phyloP scores from a whole-genome alignment of 2,113 vertebrate genomes.

The Heterotilapia buettikoferi region DNA sequence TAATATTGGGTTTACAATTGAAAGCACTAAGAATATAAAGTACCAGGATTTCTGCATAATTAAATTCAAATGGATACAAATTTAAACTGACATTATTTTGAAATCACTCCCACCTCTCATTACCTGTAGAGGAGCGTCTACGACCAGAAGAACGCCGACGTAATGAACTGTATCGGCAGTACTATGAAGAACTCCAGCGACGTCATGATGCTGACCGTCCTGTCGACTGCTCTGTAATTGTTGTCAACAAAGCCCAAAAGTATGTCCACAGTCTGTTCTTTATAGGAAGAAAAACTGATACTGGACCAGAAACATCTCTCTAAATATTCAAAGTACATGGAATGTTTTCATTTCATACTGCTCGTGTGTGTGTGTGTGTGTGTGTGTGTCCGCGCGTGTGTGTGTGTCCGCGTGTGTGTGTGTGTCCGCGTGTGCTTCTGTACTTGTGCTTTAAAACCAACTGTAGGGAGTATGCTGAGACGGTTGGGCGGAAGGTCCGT shows the following conservation, averaged over 20 bases:
- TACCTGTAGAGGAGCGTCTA: conserved; percentile 70
- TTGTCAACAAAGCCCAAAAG: conserved; percentile 97
- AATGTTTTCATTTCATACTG: conserved; percentile 37
- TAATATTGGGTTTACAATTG: not conserved
- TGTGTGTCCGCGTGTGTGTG: not conserved
- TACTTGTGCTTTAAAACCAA: conserved; percentile 14
- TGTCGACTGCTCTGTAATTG: conserved; percentile 96
- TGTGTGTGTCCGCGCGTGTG: not conserved
- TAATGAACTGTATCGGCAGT: conserved; percentile 92
- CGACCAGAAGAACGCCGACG: conserved; percentile 87
- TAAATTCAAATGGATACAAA: not conserved
- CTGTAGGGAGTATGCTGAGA: conserved; percentile 92
- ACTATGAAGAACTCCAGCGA: conserved; percentile 94
- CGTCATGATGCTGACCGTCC: conserved; percentile 89
- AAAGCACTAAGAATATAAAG: not conserved
- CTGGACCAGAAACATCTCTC: accelerated
- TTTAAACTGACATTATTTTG: not conserved
- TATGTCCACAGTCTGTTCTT: conserved; percentile 64
- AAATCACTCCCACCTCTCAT: not conserved
- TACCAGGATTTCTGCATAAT: not conserved
- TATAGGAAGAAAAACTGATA: not conserved
- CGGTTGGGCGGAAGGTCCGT: conserved; percentile 92
- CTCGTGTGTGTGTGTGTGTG: not conserved
- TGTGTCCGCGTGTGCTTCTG: not conserved
- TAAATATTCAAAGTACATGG: not conserved